Percentiles rank a stretch among this genome's conserved stretches.
phyloP scores from a whole-genome alignment of 1,140 invertebrate genomes.

The Phymastichus coffea region DNA sequence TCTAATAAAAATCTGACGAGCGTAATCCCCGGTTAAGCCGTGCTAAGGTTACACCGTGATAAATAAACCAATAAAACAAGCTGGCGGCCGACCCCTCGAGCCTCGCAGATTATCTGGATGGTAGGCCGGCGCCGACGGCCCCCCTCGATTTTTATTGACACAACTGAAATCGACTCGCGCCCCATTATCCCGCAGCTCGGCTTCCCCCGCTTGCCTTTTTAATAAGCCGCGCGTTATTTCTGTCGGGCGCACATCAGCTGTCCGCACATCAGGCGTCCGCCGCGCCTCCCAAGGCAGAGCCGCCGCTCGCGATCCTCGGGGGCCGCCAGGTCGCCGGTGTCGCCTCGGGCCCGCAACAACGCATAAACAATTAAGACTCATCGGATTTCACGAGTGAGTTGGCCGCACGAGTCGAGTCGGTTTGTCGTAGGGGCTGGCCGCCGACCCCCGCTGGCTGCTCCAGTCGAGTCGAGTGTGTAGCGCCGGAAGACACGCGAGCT shows the following conservation, averaged over 20 bases:
- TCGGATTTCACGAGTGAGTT: too few relatives aligned
- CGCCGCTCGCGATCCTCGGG: too few relatives aligned
- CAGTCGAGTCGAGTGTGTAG: neutral
- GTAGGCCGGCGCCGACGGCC: too few relatives aligned
- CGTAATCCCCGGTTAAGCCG: constrained; percentile 37
- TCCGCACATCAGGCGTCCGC: too few relatives aligned
- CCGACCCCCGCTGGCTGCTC: too few relatives aligned
- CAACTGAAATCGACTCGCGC: neutral
- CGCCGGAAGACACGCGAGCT: neutral
- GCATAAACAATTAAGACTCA: too few relatives aligned
- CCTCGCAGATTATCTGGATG: too few relatives aligned
- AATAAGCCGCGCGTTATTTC: constrained; percentile 39
- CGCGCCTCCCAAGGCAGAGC: too few relatives aligned
- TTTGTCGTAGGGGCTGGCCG: too few relatives aligned
- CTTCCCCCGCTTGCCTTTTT: constrained; percentile 31
- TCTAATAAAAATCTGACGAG: constrained; percentile 46
- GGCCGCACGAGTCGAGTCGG: neutral
- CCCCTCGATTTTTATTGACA: constrained; percentile 21
- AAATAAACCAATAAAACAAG: constrained; percentile 45
- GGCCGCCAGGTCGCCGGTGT: too few relatives aligned
- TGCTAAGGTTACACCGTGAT: constrained; percentile 33
- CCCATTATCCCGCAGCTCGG: neutral
- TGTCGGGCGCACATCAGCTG: too few relatives aligned
- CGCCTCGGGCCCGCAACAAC: too few relatives aligned
- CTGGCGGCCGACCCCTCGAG: constrained; percentile 1